These are phyloP conservation scores for Sardina pilchardus DNA, from an alignment of 2,113 vertebrate species.

Conservation along the genomic window DNA sequence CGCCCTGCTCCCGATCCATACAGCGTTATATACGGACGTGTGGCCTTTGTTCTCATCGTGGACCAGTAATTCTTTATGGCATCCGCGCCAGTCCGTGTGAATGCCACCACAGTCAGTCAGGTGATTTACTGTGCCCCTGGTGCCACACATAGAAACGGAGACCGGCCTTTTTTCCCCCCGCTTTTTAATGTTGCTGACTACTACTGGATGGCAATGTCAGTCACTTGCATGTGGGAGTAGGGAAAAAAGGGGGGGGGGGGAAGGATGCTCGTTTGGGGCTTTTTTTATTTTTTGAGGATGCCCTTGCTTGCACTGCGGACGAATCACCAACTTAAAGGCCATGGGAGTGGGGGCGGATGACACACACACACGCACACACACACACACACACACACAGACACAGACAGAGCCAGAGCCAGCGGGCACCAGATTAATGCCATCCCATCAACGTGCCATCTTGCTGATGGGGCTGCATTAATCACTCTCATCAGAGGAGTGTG, in stretches of 20 bases:
- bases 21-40: neutral
- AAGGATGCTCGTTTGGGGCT: neutral
- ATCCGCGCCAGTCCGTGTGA: neutral
- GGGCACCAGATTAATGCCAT: neutral
- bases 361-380: neutral
- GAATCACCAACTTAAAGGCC: neutral
- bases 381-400: slow-evolving; percentile 5
- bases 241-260: too few species aligned
- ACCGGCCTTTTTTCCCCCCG: neutral
- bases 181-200: slow-evolving; percentile 6
- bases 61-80: slow-evolving; percentile 1
- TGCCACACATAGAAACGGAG: neutral
- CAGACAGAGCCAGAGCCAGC: neutral
- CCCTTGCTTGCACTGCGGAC: neutral
- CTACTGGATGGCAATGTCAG: neutral
- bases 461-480: neutral
- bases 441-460: neutral
- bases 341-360: neutral
- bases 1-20: neutral
- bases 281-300: neutral
- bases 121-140: neutral
- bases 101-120: neutral
- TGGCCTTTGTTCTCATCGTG: neutral
- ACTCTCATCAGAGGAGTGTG: neutral
- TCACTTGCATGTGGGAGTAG: neutral